Conservation (phyloP, 2,888 invertebrate species). For the Drosophila limbata region DNA sequence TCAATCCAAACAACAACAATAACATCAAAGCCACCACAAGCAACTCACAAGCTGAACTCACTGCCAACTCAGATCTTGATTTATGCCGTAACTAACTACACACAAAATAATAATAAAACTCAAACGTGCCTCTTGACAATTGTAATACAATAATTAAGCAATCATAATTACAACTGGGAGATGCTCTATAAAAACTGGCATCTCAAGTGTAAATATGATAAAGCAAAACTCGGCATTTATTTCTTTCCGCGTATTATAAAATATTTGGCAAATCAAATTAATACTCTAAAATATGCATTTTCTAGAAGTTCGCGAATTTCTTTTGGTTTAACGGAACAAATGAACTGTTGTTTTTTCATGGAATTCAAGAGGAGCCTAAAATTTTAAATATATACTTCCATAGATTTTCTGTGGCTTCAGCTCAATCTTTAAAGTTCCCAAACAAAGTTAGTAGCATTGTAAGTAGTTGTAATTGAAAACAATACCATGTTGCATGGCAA, state of each 20-base stretch:
- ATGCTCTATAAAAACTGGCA: conserved; percentile 32
- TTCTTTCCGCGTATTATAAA: too few relatives aligned
- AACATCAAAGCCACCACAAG: conserved; percentile 10
- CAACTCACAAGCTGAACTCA: conserved; percentile 33
- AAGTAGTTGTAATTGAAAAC: conserved; percentile 32
- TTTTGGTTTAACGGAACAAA: too few relatives aligned
- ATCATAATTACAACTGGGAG: conserved; percentile 22
- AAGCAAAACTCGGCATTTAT: too few relatives aligned
- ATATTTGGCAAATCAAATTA: too few relatives aligned
- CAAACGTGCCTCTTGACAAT: conserved; percentile 37
- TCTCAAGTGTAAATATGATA: not conserved
- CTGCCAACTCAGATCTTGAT: conserved; percentile 68
- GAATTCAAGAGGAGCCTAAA: too few relatives aligned
- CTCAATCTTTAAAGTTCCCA: too few relatives aligned
- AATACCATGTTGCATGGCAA: conserved; percentile 38
- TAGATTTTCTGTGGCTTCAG: too few relatives aligned
- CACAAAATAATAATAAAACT: conserved; percentile 37
- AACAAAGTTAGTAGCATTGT: not conserved
- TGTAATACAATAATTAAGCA: conserved; percentile 56
- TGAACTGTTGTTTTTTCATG: too few relatives aligned
- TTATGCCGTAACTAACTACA: conserved; percentile 53
- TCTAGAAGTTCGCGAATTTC: too few relatives aligned
- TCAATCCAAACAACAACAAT: conserved; percentile 8
- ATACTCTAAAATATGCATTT: too few relatives aligned
- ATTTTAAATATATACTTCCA: too few relatives aligned